A percentile compares a stretch with the other conserved stretches of the same genome.
phyloP scores from a whole-genome alignment of 2,113 vertebrate genomes.

The Oncorhynchus keta region DNA sequence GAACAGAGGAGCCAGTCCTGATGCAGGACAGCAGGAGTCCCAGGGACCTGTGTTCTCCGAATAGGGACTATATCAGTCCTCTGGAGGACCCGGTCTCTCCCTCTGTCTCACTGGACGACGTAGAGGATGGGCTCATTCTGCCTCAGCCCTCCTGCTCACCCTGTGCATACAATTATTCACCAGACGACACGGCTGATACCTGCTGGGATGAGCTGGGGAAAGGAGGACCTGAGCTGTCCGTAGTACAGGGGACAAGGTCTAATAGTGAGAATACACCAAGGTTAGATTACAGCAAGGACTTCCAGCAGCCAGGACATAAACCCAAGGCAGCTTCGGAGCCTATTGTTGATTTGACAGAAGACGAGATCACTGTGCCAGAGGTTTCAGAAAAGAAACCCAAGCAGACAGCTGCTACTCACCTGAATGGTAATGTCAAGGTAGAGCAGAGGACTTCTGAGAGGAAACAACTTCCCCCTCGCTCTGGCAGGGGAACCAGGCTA shows the following conservation, averaged over 20 bases:
- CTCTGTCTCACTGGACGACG: constrained; percentile 58
- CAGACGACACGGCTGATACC: constrained; percentile 11
- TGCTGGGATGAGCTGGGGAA: constrained; percentile 24
- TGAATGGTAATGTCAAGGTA: constrained; percentile 44
- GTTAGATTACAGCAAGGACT: constrained; percentile 36
- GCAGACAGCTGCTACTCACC: constrained; percentile 22
- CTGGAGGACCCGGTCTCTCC: constrained; percentile 68
- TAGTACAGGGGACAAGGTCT: constrained; percentile 1
- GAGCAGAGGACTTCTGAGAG: constrained; percentile 49
- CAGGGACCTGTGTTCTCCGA: constrained; percentile 42
- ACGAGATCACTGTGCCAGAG: constrained; percentile 21
- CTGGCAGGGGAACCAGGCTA: constrained; percentile 65
- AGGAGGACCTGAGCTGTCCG: constrained; percentile 18
- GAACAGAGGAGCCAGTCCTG: constrained; percentile 41
- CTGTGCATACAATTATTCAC: constrained; percentile 47
- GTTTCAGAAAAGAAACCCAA: constrained; percentile 31
- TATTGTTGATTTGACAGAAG: constrained; percentile 45
- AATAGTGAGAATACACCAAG: constrained; percentile 8
- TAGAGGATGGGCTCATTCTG: constrained; percentile 59
- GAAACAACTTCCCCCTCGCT: constrained; percentile 66
- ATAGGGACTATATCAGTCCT: constrained; percentile 64
- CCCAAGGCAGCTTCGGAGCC: constrained; percentile 23
- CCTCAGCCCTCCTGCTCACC: constrained; percentile 65
- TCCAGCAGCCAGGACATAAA: constrained; percentile 13
- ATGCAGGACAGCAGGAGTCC: constrained; percentile 17